phyloP scores from a whole-genome alignment of 2,888 invertebrate species.

The Oconnorella tubifera region DNA sequence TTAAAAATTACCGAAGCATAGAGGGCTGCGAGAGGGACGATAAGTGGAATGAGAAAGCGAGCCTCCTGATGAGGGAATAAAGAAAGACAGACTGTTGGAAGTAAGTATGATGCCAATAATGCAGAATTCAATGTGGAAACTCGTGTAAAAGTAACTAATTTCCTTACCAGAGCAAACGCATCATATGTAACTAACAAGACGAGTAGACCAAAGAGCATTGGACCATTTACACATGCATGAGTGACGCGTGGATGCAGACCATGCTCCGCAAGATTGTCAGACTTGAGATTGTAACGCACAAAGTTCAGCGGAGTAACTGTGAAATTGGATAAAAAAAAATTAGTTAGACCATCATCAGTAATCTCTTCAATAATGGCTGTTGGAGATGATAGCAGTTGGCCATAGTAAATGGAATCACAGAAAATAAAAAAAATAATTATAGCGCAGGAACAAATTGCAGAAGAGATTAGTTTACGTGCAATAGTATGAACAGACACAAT shows the following conservation, averaged over 20 bases:
- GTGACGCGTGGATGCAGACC: background rate
- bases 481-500: no score
- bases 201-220: background rate
- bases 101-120: background rate
- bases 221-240: background rate
- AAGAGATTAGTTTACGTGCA: background rate
- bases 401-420: background rate
- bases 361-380: background rate
- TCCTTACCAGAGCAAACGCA: background rate
- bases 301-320: background rate
- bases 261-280: background rate
- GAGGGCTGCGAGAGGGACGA: background rate
- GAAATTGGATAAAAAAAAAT: background rate
- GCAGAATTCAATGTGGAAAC: no score
- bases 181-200: background rate
- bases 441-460: background rate
- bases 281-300: background rate
- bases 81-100: background rate
- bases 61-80: background rate
- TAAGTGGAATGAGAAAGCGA: background rate
- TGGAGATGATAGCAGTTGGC: background rate
- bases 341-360: background rate
- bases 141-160: no score
- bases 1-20: background rate
- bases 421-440: background rate